A percentile compares a stretch with the other conserved stretches of the same genome.
Conservation (phyloP, 2,797 vertebrate genomes). For the Lacerta viridis region DNA sequence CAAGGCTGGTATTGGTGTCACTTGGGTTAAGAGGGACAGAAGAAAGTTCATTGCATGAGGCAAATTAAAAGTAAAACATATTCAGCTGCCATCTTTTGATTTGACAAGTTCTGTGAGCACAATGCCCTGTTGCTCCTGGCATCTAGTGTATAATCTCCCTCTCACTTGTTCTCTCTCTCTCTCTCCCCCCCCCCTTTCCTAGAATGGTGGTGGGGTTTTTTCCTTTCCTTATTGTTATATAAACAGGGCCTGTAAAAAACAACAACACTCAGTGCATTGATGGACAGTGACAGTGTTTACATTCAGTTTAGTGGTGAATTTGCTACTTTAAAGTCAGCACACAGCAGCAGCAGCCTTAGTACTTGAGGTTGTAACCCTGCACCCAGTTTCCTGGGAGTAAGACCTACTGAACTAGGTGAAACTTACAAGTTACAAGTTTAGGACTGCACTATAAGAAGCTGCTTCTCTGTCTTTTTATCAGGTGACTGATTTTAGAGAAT, state of each 20-base stretch:
- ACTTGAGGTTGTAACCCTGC: background rate
- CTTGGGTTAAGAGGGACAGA: background rate
- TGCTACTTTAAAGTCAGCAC: background rate
- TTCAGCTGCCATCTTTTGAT: background rate
- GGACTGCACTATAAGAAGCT: background rate
- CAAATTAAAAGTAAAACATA: background rate
- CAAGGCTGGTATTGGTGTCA: background rate
- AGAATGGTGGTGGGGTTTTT: background rate
- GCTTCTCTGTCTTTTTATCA: background rate
- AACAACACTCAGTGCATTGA: background rate
- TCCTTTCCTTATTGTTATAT: background rate
- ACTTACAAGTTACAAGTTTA: too few species aligned
- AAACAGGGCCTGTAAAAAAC: background rate
- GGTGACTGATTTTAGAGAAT: background rate
- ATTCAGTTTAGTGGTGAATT: background rate
- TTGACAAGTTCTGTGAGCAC: too few species aligned
- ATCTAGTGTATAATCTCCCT: background rate
- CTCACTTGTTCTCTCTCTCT: background rate
- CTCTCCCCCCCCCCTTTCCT: background rate
- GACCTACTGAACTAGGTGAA: too few species aligned
- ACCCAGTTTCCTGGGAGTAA: too few species aligned
- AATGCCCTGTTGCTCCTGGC: background rate
- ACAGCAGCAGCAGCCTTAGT: background rate
- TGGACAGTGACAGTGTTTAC: background rate
- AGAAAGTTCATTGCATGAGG: background rate